phyloP scores from a whole-genome alignment of 2,113 vertebrate genomes.

The Oxyruncus cristatus region DNA sequence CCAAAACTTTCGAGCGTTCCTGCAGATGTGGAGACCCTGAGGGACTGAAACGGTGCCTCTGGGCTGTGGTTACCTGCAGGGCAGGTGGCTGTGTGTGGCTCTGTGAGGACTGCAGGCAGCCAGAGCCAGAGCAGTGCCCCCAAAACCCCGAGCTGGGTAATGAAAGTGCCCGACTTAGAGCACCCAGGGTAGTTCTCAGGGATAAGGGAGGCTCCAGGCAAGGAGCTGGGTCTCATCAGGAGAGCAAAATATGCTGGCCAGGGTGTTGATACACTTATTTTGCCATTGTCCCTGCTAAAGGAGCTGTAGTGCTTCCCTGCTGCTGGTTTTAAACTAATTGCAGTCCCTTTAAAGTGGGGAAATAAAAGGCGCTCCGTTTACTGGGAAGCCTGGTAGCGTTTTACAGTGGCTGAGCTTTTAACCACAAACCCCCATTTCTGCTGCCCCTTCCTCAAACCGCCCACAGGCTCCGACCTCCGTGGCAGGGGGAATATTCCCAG shows the following conservation, averaged over 20 bases:
- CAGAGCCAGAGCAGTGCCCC: not conserved
- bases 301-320: not conserved
- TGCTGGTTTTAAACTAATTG: slow-evolving; percentile 31
- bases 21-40: not conserved
- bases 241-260: not conserved
- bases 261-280: not conserved
- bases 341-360: slow-evolving; percentile 4
- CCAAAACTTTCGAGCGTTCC: not conserved
- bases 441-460: not conserved
- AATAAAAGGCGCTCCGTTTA: slow-evolving; percentile 25
- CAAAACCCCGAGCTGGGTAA: not conserved
- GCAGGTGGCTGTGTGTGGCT: not conserved
- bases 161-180: not conserved
- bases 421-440: not conserved
- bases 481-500: not conserved
- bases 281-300: slow-evolving; percentile 26
- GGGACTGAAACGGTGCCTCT: not conserved
- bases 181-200: not conserved
- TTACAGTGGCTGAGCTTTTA: not conserved
- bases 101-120: not conserved
- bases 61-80: not conserved
- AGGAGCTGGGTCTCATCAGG: not conserved
- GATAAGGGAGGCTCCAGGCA: not conserved
- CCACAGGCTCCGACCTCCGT: not conserved
- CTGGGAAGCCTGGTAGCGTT: slow-evolving; percentile 1